Percentiles rank a stretch among this genome's conserved stretches.
Evolutionary conservation across 1,140 invertebrate species (phyloP).

Genomic region (silkworm (Bombyx mori)): ASM3026992v2 NC_085130.1:590001-590500

Average conservation of each 20-base stretch:
- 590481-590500: slow-evolving; percentile 27
- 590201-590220: too few species aligned
- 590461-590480: slow-evolving; percentile 38
- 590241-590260: too few species aligned
- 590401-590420: slow-evolving; percentile 33
- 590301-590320: too few species aligned
- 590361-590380: too few species aligned
- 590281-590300: too few species aligned
- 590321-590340: too few species aligned
- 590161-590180: too few species aligned
- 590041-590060: slow-evolving; percentile 55
- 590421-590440: slow-evolving; percentile 36
- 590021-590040: slow-evolving; percentile 49
- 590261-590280: too few species aligned
- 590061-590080: slow-evolving; percentile 41
- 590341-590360: too few species aligned
- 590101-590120: slow-evolving; percentile 16
- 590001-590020: slow-evolving; percentile 53
- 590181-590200: too few species aligned
- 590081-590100: slow-evolving; percentile 30
- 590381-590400: not conserved
- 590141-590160: too few species aligned
- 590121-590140: not conserved
- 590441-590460: slow-evolving; percentile 29
- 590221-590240: too few species aligned